A percentile compares a stretch with the other conserved stretches of the same genome.
These are phyloP conservation scores for Pammene aurita DNA, from an alignment of 2,888 invertebrate species.

Conservation along the genomic window DNA sequence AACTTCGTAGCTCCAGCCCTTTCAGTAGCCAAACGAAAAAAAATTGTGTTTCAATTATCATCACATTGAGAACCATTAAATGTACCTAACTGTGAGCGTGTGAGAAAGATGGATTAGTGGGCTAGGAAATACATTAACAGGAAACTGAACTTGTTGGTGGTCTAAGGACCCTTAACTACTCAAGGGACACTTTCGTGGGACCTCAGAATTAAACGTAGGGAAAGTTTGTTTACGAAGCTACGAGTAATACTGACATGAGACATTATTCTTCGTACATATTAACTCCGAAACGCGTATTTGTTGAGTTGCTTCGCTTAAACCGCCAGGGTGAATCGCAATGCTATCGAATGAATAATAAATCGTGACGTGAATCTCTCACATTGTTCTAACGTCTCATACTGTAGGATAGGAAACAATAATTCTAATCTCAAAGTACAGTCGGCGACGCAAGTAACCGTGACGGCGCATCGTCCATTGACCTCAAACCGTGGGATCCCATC, in stretches of 20 bases:
- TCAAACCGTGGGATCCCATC: slow-evolving; percentile 70
- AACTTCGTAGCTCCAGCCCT: no score
- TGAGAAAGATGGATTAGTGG: no score
- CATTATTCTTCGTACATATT: slow-evolving; percentile 16
- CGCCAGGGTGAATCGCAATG: slow-evolving; percentile 25
- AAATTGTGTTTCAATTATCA: no score
- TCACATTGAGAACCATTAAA: no score
- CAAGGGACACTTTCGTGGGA: no score
- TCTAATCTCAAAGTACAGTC: slow-evolving; percentile 58
- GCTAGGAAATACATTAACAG: no score
- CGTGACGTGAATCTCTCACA: slow-evolving; percentile 38
- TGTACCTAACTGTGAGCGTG: no score
- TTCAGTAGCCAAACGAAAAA: no score
- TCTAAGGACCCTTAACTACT: no score
- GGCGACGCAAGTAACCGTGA: slow-evolving; percentile 63
- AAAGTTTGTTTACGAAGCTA: neutral
- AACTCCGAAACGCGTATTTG: slow-evolving; percentile 5
- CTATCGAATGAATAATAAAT: slow-evolving; percentile 38
- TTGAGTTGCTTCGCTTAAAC: slow-evolving; percentile 6
- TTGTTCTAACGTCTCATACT: slow-evolving; percentile 31
- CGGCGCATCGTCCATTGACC: slow-evolving; percentile 72
- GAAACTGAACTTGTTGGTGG: no score
- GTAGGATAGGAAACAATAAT: slow-evolving; percentile 52
- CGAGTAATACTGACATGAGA: slow-evolving; percentile 16
- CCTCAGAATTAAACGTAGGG: no score